A percentile compares a stretch with the other conserved stretches of the same genome.
phyloP scores from a whole-genome alignment of 53 echinoderm and acorn worm species.

The Arbacia lixula region DNA sequence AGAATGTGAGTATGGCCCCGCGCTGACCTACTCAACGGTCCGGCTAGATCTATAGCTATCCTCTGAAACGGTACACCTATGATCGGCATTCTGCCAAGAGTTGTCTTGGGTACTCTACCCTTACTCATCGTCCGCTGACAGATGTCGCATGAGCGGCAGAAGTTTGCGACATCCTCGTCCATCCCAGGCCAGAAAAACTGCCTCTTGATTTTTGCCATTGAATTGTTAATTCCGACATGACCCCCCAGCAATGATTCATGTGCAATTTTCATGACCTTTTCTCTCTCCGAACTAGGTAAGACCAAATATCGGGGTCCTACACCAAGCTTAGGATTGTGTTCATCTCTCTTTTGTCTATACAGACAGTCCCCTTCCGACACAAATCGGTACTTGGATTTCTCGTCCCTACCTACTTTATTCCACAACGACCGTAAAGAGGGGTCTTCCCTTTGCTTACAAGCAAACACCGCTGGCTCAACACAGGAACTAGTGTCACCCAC shows the following conservation, averaged over 20 bases:
- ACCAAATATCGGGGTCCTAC: slow-evolving; percentile 5
- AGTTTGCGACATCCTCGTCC: not conserved
- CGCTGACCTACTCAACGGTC: slow-evolving; percentile 22
- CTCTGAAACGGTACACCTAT: slow-evolving; percentile 44
- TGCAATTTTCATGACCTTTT: not conserved
- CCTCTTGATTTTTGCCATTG: not conserved
- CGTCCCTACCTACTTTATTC: not conserved
- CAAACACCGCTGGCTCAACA: not conserved
- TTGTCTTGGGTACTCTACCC: slow-evolving; percentile 24
- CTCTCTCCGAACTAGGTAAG: too few species aligned
- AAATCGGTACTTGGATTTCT: slow-evolving; percentile 2
- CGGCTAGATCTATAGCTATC: slow-evolving; percentile 45
- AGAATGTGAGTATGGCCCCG: slow-evolving; percentile 38
- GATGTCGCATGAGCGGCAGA: not conserved
- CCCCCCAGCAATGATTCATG: not conserved
- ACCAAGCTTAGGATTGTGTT: slow-evolving; percentile 7
- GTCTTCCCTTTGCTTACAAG: slow-evolving; percentile 1
- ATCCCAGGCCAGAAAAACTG: slow-evolving; percentile 1
- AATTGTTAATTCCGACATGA: not conserved
- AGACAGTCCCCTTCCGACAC: slow-evolving; percentile 7
- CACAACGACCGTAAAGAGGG: not conserved
- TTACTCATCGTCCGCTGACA: not conserved
- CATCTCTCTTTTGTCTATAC: slow-evolving; percentile 11
- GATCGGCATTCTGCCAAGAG: slow-evolving; percentile 48
- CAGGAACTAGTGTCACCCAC: not conserved